phyloP scores from a whole-genome alignment of 2,888 invertebrate species.

The Temnothorax rugatulus region DNA sequence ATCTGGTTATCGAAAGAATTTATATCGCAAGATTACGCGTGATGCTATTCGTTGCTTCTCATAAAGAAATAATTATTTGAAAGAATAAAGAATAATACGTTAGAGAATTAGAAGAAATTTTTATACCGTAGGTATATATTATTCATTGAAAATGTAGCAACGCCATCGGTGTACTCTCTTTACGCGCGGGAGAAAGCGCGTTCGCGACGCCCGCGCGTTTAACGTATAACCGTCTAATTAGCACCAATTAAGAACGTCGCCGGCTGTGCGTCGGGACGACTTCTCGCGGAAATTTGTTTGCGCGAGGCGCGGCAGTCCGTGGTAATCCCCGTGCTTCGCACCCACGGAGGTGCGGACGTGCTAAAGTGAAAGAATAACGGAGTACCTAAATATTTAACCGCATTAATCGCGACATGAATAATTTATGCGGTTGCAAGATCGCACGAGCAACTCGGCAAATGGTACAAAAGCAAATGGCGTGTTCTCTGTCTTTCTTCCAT shows the following conservation, averaged over 20 bases:
- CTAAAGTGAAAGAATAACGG: slow-evolving; percentile 71
- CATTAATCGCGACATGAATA: slow-evolving; percentile 74
- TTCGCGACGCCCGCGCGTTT: slow-evolving; percentile 38
- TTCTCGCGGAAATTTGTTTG: slow-evolving; percentile 67
- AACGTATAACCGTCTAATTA: slow-evolving; percentile 68
- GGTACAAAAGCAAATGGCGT: slow-evolving; percentile 56
- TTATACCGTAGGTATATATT: neutral
- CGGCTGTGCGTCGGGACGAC: slow-evolving; percentile 48
- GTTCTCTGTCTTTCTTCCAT: neutral
- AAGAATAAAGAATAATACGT: neutral
- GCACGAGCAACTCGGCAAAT: slow-evolving; percentile 39
- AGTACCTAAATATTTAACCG: slow-evolving; percentile 75
- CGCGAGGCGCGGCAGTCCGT: slow-evolving; percentile 47
- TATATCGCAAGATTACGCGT: neutral
- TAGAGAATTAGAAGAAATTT: neutral
- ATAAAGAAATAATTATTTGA: neutral
- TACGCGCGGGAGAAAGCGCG: slow-evolving; percentile 38
- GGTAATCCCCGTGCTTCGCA: slow-evolving; percentile 59
- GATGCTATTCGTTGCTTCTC: neutral
- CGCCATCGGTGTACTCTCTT: neutral
- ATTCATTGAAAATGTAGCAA: slow-evolving; percentile 9
- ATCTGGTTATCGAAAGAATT: neutral
- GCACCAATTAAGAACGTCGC: slow-evolving; percentile 68
- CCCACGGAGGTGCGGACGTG: slow-evolving; percentile 25
- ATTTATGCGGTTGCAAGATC: slow-evolving; percentile 69